Base-by-base conservation (phyloP, 2,113 vertebrate genomes). In the Coracopsis vasa region DNA sequence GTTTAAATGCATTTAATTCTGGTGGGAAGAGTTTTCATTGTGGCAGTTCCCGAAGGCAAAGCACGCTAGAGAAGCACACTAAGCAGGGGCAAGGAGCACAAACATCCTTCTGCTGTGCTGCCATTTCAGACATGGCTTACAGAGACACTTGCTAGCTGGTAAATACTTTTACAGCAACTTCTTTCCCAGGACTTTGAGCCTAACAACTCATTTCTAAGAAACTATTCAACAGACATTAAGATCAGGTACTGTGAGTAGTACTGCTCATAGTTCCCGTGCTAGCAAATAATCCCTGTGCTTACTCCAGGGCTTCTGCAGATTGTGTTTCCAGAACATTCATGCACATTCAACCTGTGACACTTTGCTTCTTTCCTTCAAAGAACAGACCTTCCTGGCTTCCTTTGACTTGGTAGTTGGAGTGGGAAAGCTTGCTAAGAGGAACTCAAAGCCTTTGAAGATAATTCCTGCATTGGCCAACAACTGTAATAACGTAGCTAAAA, bases 391-490 rank as follows among this genome's bases (percentile, higher is more conserved):
- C 95, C 93, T 80, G 80, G 67, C 83, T 97, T 96, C 95, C 95
- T 96, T 71, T 96, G 86, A 28, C 94, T 95, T 10, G 39, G 64
- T 89, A 91, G 75, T 16, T 86, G 93, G 83, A 97, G 77, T 78
- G 91, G 96, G 88, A 97, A 96, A 97, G 18, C 90, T 92, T 81
- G 88, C 96, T 97, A 87, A 97, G 97, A 97, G 96, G 85, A 96
- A 92, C 93, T 84, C 82, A 65, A 10, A 92, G 87, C 85, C 97
- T 98, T 97, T 98, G 97, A 98, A 98, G 98, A 97, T 97, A 98
- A 98, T 97, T 97, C 97, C 78, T 95, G 93, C 91, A 56, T 86
- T 97, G 97, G 96, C 98, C 97, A 97, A 97, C 86, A 97, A 92
- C 93, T 79, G 82, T n/a, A 94, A 98, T 98, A 97, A 97, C 21